Conservation (phyloP, 1,140 invertebrate species). For the Heliconius melpomene region DNA sequence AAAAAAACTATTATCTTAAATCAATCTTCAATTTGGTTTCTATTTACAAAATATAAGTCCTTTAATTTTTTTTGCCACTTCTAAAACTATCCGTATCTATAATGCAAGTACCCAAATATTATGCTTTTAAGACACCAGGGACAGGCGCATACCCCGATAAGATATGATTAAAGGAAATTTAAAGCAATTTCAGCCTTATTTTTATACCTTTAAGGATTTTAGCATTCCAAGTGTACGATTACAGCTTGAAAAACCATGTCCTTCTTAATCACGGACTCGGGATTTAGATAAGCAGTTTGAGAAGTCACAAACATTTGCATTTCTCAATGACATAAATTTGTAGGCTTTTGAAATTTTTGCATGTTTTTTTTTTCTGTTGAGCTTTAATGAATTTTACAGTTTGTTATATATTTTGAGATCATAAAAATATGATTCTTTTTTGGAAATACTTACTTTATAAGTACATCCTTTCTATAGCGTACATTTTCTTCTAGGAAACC, state of each 20-base stretch:
- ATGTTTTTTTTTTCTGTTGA: not conserved
- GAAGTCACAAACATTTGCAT: conserved; percentile 14
- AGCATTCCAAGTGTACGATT: conserved; percentile 35
- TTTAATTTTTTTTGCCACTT: conserved; percentile 8
- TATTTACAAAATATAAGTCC: conserved; percentile 1
- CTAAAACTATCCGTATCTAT: conserved; percentile 20
- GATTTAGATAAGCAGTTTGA: conserved; percentile 40
- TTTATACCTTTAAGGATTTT: not conserved
- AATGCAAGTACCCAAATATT: conserved; percentile 67
- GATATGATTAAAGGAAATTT: conserved; percentile 5
- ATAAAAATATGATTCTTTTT: not conserved
- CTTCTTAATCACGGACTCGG: conserved; percentile 57
- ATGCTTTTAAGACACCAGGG: conserved; percentile 59
- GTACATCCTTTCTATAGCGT: too few relatives aligned
- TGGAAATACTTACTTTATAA: too few relatives aligned
- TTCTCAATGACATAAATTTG: conserved; percentile 6
- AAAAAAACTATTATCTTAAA: not conserved
- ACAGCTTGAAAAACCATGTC: conserved; percentile 47
- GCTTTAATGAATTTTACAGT: not conserved
- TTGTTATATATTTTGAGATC: not conserved
- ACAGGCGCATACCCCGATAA: conserved; percentile 62
- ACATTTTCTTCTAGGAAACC: not conserved
- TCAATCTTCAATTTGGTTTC: conserved; percentile 7
- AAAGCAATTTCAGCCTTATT: conserved; percentile 25
- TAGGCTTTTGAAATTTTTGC: not conserved